Base-by-base conservation (phyloP, 2,113 vertebrate genomes). In the Zapornia atra region DNA sequence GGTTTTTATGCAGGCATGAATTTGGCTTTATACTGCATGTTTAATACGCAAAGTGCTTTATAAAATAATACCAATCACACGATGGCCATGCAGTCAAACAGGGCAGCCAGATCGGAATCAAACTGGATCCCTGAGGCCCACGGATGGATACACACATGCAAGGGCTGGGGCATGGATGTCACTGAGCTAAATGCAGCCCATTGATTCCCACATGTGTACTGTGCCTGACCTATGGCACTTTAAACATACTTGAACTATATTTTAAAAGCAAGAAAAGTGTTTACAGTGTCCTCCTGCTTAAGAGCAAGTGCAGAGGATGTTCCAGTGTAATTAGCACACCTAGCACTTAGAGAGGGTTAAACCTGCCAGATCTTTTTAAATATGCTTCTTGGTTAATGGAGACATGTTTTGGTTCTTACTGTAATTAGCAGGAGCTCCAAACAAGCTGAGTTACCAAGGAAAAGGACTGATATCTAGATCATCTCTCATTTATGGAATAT, bases 1-100 rank as follows among this genome's bases (percentile, higher is more conserved):
- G 28, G 36, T 60, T 95, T 86, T 96, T 81, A 97, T 93, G 83
- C 69, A 63, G 91, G 80, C 89, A 59, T 87, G 89, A 88, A 95
- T 96, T 68, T 79, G 90, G 66, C 44, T 82, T 93, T 87, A 29
- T 71, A 4, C 64, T 90, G 51, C 38, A 40, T 81, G 84, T 78
- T 93, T 96, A 95, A 87, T 89, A 59, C 54, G 56, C 21, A 64
- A 57, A 87, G 63, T 88, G 81, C 65, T 94, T 94, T 96, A 66
- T 94, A 94, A 96, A 94, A 96, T 78, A 91, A 88, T 36, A 50
- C 10, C 5, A 4, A 56, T 31, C 31, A 56, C 76, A 57, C 61
- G 69, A 12, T 15, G 53, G 71, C 48, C 42, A 12, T 14, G 42
- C 60, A 46, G 82, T 8, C 79, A 68, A 80, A 79, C 53, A 61